Evolutionary conservation across 1,140 invertebrate genomes (phyloP).

Genomic region (Drosophila insularis): DNA sequence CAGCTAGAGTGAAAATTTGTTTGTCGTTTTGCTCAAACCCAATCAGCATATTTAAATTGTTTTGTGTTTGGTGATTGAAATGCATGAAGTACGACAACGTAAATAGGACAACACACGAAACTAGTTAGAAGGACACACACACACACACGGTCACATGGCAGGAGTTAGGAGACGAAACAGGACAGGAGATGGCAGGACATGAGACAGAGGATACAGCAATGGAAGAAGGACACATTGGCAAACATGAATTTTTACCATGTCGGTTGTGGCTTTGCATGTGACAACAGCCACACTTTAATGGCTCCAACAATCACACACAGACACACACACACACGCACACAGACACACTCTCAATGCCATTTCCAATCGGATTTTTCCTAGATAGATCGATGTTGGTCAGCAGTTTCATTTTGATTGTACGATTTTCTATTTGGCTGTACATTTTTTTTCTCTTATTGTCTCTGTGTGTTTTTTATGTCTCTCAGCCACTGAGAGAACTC

Average conservation of each 20-base stretch:
- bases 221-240: slow-evolving; percentile 55
- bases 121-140: slow-evolving; percentile 46
- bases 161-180: neutral
- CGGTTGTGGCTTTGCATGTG: slow-evolving; percentile 38
- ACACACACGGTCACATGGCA: neutral
- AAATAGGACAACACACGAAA: slow-evolving; percentile 63
- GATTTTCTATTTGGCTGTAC: slow-evolving; percentile 71
- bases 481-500: slow-evolving; percentile 64
- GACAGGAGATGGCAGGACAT: slow-evolving; percentile 5
- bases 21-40: slow-evolving; percentile 38
- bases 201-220: slow-evolving; percentile 28
- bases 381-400: slow-evolving; percentile 65
- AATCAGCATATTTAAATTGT: slow-evolving; percentile 81
- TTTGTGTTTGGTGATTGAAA: slow-evolving; percentile 77
- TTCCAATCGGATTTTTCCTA: slow-evolving; percentile 35
- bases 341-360: slow-evolving; percentile 35
- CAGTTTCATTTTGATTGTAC: slow-evolving; percentile 77
- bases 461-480: slow-evolving; percentile 22
- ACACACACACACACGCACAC: slow-evolving; percentile 22
- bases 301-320: slow-evolving; percentile 26
- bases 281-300: slow-evolving; percentile 66
- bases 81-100: slow-evolving; percentile 70
- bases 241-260: slow-evolving; percentile 70
- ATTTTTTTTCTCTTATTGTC: slow-evolving; percentile 44
- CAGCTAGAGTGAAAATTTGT: neutral